These are phyloP conservation scores for Formicarius rufipectus DNA, from an alignment of 2,113 vertebrate species.

Conservation along the genomic window DNA sequence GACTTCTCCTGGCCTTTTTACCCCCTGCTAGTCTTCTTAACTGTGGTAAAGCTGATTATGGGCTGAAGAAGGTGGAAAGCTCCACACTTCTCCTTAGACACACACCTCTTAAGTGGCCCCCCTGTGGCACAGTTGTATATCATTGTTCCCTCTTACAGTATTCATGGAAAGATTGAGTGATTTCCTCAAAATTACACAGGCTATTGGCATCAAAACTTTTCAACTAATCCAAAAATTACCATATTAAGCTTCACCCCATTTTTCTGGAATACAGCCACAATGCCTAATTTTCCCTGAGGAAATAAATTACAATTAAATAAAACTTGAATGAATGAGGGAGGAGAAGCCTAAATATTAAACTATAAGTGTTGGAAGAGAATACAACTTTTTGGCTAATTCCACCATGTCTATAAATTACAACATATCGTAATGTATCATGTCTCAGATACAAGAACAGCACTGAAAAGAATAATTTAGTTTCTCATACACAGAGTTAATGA, in stretches of 20 bases:
- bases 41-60: background rate
- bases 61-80: background rate
- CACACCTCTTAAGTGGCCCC: background rate
- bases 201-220: constrained; percentile 39
- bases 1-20: background rate
- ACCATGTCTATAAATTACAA: constrained; percentile 48
- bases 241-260: constrained; percentile 29
- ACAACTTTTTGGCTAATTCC: constrained; percentile 48
- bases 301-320: constrained; percentile 58
- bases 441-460: constrained; percentile 39
- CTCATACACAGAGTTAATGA: constrained; percentile 59
- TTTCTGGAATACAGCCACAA: constrained; percentile 51
- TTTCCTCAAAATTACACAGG: constrained; percentile 36
- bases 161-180: background rate
- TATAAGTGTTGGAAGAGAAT: constrained; percentile 27
- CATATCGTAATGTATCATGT: constrained; percentile 47
- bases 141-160: background rate
- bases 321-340: constrained; percentile 41
- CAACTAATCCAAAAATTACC: constrained; percentile 26
- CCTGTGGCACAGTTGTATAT: background rate
- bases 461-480: constrained; percentile 64
- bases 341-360: constrained; percentile 52
- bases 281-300: constrained; percentile 14
- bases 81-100: background rate
- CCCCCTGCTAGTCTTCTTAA: background rate